Conservation (phyloP, 2,113 vertebrate genomes). For the Leucopternis melanops region DNA sequence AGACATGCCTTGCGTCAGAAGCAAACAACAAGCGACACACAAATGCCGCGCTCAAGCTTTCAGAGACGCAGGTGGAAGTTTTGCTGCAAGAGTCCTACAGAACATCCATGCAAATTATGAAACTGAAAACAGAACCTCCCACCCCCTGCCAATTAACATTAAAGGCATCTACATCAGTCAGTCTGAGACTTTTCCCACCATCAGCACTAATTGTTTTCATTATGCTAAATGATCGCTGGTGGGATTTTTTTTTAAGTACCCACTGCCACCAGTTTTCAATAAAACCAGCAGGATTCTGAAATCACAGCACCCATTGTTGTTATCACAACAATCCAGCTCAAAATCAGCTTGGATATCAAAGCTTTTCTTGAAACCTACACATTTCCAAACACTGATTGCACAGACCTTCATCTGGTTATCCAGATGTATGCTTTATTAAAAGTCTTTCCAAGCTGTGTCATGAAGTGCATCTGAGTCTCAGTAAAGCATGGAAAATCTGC, state of each 20-base stretch:
- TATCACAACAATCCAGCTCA: not conserved
- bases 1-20: not conserved
- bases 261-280: not conserved
- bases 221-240: not conserved
- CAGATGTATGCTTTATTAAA: not conserved
- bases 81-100: not conserved
- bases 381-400: not conserved
- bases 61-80: not conserved
- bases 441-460: not conserved
- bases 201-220: not conserved
- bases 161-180: not conserved
- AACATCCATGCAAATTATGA: not conserved
- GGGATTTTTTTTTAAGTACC: not conserved
- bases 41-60: accelerated
- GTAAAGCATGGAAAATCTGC: not conserved
- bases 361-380: not conserved
- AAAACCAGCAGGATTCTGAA: not conserved
- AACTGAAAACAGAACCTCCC: not conserved
- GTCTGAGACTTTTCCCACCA: not conserved
- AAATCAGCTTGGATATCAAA: not conserved
- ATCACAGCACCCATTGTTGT: not conserved
- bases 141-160: not conserved
- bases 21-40: accelerated
- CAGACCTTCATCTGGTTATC: not conserved
- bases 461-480: not conserved